Evolutionary conservation across 2,797 vertebrate genomes (phyloP), one percentile per base, ranked within the genome.

Genomic region (Lagocephalus sceleratus): DNA sequence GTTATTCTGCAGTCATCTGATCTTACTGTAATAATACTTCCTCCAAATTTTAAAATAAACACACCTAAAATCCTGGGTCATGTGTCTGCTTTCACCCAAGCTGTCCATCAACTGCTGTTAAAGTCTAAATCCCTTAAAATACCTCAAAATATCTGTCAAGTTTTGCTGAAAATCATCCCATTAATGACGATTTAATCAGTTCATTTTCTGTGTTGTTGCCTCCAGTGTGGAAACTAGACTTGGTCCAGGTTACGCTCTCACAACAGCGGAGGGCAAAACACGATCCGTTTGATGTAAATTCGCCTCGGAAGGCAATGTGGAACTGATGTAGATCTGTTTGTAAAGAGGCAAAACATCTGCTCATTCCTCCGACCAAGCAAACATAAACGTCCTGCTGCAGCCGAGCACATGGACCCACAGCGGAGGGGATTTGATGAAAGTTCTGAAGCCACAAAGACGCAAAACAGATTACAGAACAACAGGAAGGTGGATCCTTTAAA

Each of bases 101-200:
- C n/a, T 26, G 32, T 49, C n/a, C 48, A 14, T 44, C 5, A 45
- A 40, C n/a, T 40, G 14, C 25, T 42, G 12, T 14, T 35, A 14
- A 35, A 35, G 51, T 39, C 10, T 35, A 23, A 46, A 60, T 43
- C 23, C 20, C 40, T 43, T 43, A 0, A 57, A 70, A 67, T 16
- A 29, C 14, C 20, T 45, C 21, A 47, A 62, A 60, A 61, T 23
- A 58, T 49, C 15, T 35, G 26, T 6, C 20, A 60, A 15, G 57
- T 46, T 67, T 62, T 32, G n/a, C 45, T 22, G 42, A 29, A 71
- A 76, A 72, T 57, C 59, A 47, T 66, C 60, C 52, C 16, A 21
- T 54, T 16, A 43, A 38, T 32, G 9, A 47, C 45, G 56, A 64
- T 66, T 66, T 79, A 75, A 73, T 66, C 54, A 78, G 73, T 60